Percentiles rank a stretch among this genome's conserved stretches.
These are phyloP conservation scores for Mizuhopecten yessoensis DNA, from an alignment of 1,140 invertebrate species.

Conservation along the genomic window DNA sequence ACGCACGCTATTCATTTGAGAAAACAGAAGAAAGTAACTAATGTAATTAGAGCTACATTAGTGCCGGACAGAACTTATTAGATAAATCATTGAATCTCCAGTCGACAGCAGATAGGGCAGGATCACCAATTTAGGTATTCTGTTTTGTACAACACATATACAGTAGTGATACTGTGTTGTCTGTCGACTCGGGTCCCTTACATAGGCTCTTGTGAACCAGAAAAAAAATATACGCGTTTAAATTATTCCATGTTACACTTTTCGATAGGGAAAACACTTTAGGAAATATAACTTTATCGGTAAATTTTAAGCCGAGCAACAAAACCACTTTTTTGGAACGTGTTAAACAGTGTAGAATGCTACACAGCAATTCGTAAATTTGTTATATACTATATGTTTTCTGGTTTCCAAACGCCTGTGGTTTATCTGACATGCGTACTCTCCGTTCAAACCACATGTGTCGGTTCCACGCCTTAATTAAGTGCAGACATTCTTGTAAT, in stretches of 20 bases:
- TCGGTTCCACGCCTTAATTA: background rate
- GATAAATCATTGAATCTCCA: background rate
- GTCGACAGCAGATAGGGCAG: background rate
- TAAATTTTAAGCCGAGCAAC: too few relatives aligned
- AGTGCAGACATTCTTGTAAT: background rate
- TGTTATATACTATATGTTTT: background rate
- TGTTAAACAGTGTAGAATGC: too few relatives aligned
- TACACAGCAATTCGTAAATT: too few relatives aligned
- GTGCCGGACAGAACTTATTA: constrained; percentile 21
- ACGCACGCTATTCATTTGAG: too few relatives aligned
- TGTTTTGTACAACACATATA: background rate
- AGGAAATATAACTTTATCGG: too few relatives aligned
- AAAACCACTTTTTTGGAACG: too few relatives aligned
- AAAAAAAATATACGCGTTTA: background rate
- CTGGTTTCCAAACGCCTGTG: background rate
- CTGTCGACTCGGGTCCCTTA: background rate
- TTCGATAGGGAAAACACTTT: too few relatives aligned
- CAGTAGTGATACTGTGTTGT: background rate
- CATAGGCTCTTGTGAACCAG: background rate
- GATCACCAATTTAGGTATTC: background rate
- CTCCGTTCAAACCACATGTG: background rate
- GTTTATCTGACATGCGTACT: background rate
- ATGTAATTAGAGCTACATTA: too few relatives aligned
- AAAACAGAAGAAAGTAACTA: too few relatives aligned
- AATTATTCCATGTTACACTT: background rate